Percentiles rank a stretch among this genome's conserved stretches.
These are phyloP conservation scores for Danio choprae DNA, from an alignment of 2,797 vertebrate genomes.

Conservation along the genomic window DNA sequence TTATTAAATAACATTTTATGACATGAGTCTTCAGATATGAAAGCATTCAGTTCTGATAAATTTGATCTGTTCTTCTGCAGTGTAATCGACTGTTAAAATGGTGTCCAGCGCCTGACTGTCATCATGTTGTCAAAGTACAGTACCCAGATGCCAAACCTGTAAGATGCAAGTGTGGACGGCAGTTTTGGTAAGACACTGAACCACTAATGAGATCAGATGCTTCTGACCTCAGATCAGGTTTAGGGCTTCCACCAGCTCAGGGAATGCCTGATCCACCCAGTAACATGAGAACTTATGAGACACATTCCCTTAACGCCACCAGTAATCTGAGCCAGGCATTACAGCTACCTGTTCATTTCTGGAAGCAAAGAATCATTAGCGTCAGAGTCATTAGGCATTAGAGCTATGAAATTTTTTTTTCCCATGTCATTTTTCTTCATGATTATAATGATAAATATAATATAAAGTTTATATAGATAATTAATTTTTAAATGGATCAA, in stretches of 20 bases:
- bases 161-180: constrained; percentile 99
- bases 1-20: neutral
- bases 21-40: neutral
- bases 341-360: constrained; percentile 32
- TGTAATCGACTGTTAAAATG: constrained; percentile 99
- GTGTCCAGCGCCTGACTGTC: constrained; percentile 99
- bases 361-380: neutral
- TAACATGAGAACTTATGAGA: constrained; percentile 26
- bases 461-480: too few species aligned
- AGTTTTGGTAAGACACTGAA: constrained; percentile 90
- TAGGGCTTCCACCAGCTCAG: constrained; percentile 8
- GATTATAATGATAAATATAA: neutral
- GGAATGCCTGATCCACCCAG: constrained; percentile 23
- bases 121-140: constrained; percentile 99
- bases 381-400: neutral
- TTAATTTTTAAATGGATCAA: too few species aligned
- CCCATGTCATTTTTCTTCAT: neutral
- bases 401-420: neutral
- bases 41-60: neutral
- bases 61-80: constrained; percentile 67
- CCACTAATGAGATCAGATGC: constrained; percentile 20
- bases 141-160: constrained; percentile 99
- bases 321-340: constrained; percentile 24
- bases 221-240: constrained; percentile 13
- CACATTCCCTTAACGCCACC: neutral